Percentiles rank a stretch among this genome's conserved stretches.
Conservation (phyloP, 1,140 invertebrate genomes). For the Pseudomyrmex gracilis region DNA sequence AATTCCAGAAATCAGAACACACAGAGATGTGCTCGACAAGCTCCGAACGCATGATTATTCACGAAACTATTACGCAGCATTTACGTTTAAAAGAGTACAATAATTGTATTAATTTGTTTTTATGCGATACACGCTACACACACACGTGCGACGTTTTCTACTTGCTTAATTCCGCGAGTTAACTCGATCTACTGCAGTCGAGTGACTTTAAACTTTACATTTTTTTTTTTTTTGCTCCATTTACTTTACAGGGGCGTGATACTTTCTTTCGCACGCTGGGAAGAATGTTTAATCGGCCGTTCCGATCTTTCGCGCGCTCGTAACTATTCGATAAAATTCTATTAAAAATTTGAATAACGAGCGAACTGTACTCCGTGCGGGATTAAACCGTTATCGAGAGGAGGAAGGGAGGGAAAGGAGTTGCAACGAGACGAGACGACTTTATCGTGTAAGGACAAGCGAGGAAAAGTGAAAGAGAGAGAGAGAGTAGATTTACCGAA, state of each 20-base stretch:
- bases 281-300: conserved; percentile 32
- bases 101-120: too few species aligned
- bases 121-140: too few species aligned
- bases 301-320: neutral
- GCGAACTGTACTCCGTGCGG: conserved; percentile 9
- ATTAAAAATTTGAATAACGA: conserved; percentile 46
- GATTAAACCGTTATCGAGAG: conserved; percentile 15
- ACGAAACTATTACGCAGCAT: neutral
- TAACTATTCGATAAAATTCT: conserved; percentile 33
- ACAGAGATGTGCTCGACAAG: neutral
- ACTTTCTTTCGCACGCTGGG: neutral
- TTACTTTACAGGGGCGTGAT: neutral
- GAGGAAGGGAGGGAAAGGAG: neutral
- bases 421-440: conserved; percentile 14
- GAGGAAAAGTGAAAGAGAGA: conserved; percentile 46
- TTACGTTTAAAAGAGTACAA: neutral
- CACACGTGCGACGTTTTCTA: too few species aligned
- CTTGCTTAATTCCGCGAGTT: neutral
- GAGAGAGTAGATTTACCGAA: conserved; percentile 54
- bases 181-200: too few species aligned
- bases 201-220: neutral
- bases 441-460: conserved; percentile 9
- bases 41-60: neutral
- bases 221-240: neutral
- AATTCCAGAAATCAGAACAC: conserved; percentile 1